Evolutionary conservation across 2,113 vertebrate species (phyloP).

Genomic region (Catharus minimus): DNA sequence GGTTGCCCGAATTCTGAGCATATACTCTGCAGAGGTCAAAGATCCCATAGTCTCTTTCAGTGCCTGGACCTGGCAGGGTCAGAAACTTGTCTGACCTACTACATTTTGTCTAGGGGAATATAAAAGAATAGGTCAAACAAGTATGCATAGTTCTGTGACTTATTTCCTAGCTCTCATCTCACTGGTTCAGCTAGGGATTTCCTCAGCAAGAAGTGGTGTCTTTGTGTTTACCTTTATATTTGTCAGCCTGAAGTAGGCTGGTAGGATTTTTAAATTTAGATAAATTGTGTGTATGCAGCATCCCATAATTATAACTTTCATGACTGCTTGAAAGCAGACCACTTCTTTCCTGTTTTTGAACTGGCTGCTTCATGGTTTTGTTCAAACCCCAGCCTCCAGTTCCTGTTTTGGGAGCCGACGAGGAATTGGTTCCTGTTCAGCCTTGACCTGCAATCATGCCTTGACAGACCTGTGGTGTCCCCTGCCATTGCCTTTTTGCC

Average conservation of each 20-base stretch:
- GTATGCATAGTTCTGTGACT: fast-evolving
- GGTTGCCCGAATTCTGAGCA: neutral
- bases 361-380: neutral
- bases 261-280: neutral
- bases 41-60: neutral
- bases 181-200: neutral
- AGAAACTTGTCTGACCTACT: neutral
- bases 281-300: neutral
- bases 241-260: neutral
- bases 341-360: neutral
- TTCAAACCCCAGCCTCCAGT: neutral
- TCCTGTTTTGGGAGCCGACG: neutral
- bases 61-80: neutral
- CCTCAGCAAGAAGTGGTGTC: neutral
- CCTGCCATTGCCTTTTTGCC: neutral
- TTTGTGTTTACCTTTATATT: neutral
- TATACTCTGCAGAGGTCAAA: neutral
- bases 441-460: neutral
- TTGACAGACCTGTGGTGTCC: neutral
- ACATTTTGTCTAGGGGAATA: neutral
- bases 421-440: neutral
- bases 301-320: neutral
- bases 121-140: neutral
- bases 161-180: neutral
- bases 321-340: neutral